Base-by-base conservation (phyloP, 2,797 vertebrate genomes). In the Alcedo atthis region DNA sequence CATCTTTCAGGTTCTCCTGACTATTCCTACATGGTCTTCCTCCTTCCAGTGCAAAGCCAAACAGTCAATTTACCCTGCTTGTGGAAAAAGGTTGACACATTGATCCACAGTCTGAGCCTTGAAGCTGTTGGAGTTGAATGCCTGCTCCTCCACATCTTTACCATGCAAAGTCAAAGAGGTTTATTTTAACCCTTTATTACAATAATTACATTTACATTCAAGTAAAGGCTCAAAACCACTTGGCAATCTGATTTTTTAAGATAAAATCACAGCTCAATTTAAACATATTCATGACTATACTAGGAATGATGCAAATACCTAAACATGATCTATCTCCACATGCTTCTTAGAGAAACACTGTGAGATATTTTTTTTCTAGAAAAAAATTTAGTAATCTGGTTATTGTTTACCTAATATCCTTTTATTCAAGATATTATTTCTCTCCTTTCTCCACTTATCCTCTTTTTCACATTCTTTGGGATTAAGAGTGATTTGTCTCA, bases 401-500 rank as follows among this genome's bases (percentile, higher is more conserved):
- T 86, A 55, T 76, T 81, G 28, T 79, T 90, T 93, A 46, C n/a
- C 51, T 93, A 73, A 83, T 90, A 55, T 74, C 33, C 49, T 92
- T 75, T 85, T 42, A 48, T 6, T 7, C 5, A 49, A 81, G 35
- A 45, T 42, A 84, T 9, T 63, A 1, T 81, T 63, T 81, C 28
- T 80, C 26, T 69, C 33, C 57, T 91, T 92, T 84, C 45, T 82
- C 25, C 20, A 88, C 35, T 80, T 69, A 89, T 70, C n/a, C 70
- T 93, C 81, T 86, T 87, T 91, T 96, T 92, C 63, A 53, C 42
- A 57, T 90, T 92, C 93, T 90, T 46, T 71, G 90, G 35, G 49
- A 87, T 92, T 67, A 77, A 55, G 24, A 93, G 59, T 9, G 15
- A 85, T 92, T 92, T 81, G 51, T 87, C 85, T 92, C 30, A 46